Evolutionary conservation across 2,888 invertebrate genomes (phyloP), one percentile per base, ranked within the genome.

Genomic region (Orchesella flavescens): DNA sequence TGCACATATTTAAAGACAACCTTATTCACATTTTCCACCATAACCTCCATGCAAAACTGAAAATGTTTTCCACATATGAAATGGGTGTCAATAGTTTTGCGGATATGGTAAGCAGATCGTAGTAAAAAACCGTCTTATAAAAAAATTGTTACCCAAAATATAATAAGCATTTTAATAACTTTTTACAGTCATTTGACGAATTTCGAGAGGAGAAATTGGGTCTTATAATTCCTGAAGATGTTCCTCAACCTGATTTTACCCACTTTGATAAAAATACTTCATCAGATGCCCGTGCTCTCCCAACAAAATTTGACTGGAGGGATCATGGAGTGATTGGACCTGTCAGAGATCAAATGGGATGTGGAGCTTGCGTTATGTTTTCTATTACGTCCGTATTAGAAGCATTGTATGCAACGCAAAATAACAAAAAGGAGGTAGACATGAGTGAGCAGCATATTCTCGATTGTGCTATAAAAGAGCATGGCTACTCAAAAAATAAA

Each of bases 341-440:
- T 17, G 81, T 81, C 0, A 74, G 68, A 46, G 82, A 82, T 66
- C 82, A 82, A 55, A 1, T 13, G 7, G 63, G 69, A 46, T 82
- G 82, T 55, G 82, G 82, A n/a, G 61, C 82, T 17, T 82, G 82
- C 44, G 82, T 82, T 0, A 75, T 82, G 75, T 82, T 82, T 55
- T 61, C 82, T 1, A 49, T 76, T 7, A 82, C 82, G 0, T 61
- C 71, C 13, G 19, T 72, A 5, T 13, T 76, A 5, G 82, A 82
- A 44, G 71, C 71, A 9, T 24, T 34, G 23, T 65, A 82, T 23
- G 82, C 82, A 0, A 75, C 76, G 12, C 9, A 24, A 0, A 9
- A 15, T 1, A 61, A 17, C 1, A 24, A 61, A 10, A 61, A 71
- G 19, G n/a, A 46, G 15, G 71, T 69, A 0, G 76, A 72, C 21